Evolutionary conservation across 2,797 vertebrate genomes (phyloP), one percentile per base, ranked within the genome.

Genomic region (Schizopygopsis pylzovi): DNA sequence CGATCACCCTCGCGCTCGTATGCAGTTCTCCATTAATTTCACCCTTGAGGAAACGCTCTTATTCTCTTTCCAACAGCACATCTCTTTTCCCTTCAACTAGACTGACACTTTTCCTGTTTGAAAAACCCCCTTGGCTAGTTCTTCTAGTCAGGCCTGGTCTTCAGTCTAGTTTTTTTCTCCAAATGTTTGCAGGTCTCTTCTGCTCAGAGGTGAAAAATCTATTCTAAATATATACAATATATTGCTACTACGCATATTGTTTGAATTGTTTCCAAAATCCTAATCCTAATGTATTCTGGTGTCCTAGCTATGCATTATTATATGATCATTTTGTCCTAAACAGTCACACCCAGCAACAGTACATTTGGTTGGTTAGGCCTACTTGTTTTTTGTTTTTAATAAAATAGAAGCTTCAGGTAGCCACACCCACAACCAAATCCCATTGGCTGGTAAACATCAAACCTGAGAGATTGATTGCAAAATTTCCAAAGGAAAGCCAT

Each of bases 11-110:
- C 75, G 11, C 20, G 25, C 33, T 72, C 16, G 0, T 49, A 33
- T 11, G 1, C 7, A 2, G 39, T 79, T 75, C 89, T 73, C 73
- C 52, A 65, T 82, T 83, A 87, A 88, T 85, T 84, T 54, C 85
- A 37, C 47, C 39, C 43, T 67, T 80, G 78, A 80, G 67, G 43
- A 84, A 61, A 79, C 67, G 75, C 72, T 52, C 13, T 77, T 9
- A 12, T 87, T 90, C 87, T 78, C 79, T 82, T 41, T 67, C 22
- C 72, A 76, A 41, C 37, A 52, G 47, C 54, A 72, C 33, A 16
- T 77, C 7, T 52, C 52, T 75, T 67, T 83, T 82, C 20, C 22
- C 20, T 33, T 82, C 20, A 63, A 76, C 18, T 37, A 65, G n/a
- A 76, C 82, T 67, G 43, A 6, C n/a, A 81, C n/a, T 59, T 71